Conservation (phyloP, 2,113 vertebrate genomes). For the Corvus hawaiiensis region DNA sequence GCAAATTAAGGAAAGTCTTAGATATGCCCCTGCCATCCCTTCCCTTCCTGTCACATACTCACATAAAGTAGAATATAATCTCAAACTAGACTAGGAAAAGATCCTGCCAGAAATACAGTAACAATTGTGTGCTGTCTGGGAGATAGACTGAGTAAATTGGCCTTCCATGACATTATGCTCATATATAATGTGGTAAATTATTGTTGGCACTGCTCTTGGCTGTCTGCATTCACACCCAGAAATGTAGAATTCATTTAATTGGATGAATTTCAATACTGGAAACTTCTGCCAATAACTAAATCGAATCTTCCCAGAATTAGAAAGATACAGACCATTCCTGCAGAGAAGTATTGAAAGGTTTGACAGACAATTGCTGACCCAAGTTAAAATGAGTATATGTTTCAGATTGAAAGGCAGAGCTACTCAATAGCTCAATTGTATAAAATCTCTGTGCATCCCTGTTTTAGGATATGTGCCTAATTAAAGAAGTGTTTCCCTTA, state of each 20-base stretch:
- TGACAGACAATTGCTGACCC: neutral
- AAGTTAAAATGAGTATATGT: neutral
- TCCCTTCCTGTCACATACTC: neutral
- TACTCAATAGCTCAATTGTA: neutral
- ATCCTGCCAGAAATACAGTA: neutral
- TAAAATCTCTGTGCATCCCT: neutral
- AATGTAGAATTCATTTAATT: constrained; percentile 12
- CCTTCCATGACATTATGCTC: neutral
- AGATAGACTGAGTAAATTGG: neutral
- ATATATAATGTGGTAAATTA: neutral
- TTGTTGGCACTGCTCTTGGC: neutral
- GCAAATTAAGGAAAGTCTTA: neutral
- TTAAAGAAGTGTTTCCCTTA: neutral
- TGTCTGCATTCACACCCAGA: neutral
- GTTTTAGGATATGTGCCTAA: neutral
- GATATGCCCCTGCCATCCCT: neutral
- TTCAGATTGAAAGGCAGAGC: neutral
- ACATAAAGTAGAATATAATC: neutral
- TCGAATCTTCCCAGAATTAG: constrained; percentile 5
- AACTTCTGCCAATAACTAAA: constrained; percentile 1
- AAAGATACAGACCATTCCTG: neutral
- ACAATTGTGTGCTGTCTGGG: neutral
- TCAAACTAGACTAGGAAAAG: neutral
- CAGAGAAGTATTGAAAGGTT: neutral
- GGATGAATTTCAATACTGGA: neutral